Conservation (phyloP, 2,113 vertebrate genomes). For the Chrysochloris asiatica region DNA sequence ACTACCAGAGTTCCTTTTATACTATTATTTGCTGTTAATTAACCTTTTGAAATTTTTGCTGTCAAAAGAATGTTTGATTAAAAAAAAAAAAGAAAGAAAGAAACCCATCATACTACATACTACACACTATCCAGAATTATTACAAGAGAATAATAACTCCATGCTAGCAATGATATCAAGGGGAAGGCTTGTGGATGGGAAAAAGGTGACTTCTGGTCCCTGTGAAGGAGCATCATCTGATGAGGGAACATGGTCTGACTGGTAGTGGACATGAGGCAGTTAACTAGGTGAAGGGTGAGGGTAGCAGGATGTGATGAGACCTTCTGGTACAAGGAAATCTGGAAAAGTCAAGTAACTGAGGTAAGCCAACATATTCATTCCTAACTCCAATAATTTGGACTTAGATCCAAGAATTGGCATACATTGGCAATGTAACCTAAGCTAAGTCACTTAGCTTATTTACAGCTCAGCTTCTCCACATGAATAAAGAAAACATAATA, state of each 20-base stretch:
- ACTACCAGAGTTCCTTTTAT: no score
- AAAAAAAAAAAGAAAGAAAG: background rate
- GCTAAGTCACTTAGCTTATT: no score
- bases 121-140: background rate
- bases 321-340: background rate
- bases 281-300: background rate
- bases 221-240: no score
- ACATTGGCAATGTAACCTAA: no score
- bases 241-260: background rate
- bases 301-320: background rate
- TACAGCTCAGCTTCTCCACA: background rate
- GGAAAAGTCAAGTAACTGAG: background rate
- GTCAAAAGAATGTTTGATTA: no score
- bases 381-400: background rate
- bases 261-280: background rate
- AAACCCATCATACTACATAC: background rate
- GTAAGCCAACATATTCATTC: background rate
- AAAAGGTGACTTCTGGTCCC: background rate
- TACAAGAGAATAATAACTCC: background rate
- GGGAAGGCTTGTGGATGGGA: background rate
- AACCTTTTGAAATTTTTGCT: background rate
- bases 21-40: background rate
- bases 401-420: no score
- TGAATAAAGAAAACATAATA: background rate
- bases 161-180: background rate